Base-by-base conservation (phyloP, 1,140 invertebrate genomes). In the Lepidurus packardi region DNA sequence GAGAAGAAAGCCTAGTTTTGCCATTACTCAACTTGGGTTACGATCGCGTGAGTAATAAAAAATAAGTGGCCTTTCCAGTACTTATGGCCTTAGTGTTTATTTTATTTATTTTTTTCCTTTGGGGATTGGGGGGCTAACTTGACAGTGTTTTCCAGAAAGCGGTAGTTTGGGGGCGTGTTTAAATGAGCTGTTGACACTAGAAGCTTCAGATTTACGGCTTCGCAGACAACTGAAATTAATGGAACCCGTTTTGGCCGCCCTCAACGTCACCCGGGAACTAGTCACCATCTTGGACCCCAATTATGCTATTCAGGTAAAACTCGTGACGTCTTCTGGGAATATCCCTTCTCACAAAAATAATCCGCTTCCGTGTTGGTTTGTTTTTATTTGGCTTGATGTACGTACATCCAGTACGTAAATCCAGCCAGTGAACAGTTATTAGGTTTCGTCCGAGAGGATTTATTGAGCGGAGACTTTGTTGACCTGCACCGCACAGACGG, bases 231-330 rank as follows among this genome's bases (percentile, higher is more conserved):
- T 91, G 45, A 83, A 87, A 34, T 87, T 89, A 6, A 86, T 90
- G 2, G 89, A 92, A 81, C 91, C 93, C n/a, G 87, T 97, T 2
- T 92, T 94, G 79, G 89, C 92, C 24, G 94, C 94, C 41, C 87
- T 96, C 43, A 93, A 97, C 82, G 90, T 73, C 9, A 91, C 81
- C 93, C 88, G 90, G 78, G 94, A 97, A 84, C 89, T 94, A 81
- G 90, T 98, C 11, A 91, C 95, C 77, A 91, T 98, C 74, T 96
- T 94, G 43, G 92, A 95, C 84, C 90, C 92, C 80, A 88, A 92
- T 80, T 91, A 93, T 83, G 89, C 90, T 83, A 91, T 96, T 84
- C 91, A 95, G 88, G 93, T 94, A 86, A 87, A 80, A 79, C 45
- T 77, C 13, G 73, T 43, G 73, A 65, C 75, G 74, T 73, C 79